Evolutionary conservation across 2,797 vertebrate species (phyloP), one percentile per base, ranked within the genome.

Genomic region (Brotula barbata): DNA sequence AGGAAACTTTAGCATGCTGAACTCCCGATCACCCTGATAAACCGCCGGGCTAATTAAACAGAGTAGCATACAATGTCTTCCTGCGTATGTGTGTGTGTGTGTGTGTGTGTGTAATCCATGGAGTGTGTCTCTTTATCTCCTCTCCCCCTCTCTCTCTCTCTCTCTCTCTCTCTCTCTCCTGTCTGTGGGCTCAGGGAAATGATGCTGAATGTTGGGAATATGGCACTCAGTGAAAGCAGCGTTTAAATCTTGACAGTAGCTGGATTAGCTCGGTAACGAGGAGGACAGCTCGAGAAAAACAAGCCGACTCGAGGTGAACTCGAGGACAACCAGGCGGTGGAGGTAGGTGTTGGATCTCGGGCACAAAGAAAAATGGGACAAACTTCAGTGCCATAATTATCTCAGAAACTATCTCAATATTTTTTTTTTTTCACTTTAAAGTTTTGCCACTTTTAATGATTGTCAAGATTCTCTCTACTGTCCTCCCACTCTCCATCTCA

Each of bases 161-260:
- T 41, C 52, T 45, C 53, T 57, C 54, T 25, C 45, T 43, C 54
- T 36, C 73, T 54, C 64, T 83, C 64, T 75, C 76, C 87, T 86
- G 83, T 87, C 85, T 85, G 85, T 80, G 82, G 80, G 82, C 87
- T 86, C 85, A 73, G 83, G 78, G 84, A 85, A 85, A 88, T 82
- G 84, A 85, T 88, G 85, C 74, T 78, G 81, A 81, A 87, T 85
- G 74, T 77, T 76, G 79, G 73, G 87, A 89, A 88, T 89, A 83
- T 86, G 85, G 82, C 84, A 85, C 74, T 64, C 62, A 65, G 74
- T 88, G 87, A 89, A 89, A 87, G 84, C 83, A 85, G 73, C 80
- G 81, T 90, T 90, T 86, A 89, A 88, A 90, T 89, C 86, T 88
- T 83, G 88, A 89, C 89, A 89, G 89, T 90, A 75, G 73, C 84